A percentile compares a stretch with the other conserved stretches of the same genome.
phyloP scores from a whole-genome alignment of 37 sponge, comb jelly and placozoan genomes.

The Ephydatia muelleri region DNA sequence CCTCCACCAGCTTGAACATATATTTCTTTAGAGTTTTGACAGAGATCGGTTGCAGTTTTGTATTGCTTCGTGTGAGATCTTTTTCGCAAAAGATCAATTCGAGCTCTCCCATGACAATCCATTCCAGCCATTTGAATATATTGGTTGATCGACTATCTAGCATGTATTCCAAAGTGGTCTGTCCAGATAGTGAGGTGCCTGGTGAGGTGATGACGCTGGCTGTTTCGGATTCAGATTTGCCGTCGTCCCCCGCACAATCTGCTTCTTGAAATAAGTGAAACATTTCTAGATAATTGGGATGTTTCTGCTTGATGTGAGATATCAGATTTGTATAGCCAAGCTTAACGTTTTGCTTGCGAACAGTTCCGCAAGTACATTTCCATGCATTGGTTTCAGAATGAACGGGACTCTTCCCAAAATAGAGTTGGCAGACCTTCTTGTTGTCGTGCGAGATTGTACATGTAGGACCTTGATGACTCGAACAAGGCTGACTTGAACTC shows the following conservation, averaged over 20 bases:
- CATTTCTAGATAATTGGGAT: background rate
- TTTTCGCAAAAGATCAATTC: background rate
- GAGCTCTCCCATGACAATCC: conserved; percentile 1
- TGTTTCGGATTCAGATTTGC: background rate
- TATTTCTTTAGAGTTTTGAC: background rate
- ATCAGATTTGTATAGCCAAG: conserved; percentile 7
- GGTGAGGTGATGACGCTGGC: background rate
- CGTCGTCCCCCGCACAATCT: background rate
- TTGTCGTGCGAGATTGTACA: background rate
- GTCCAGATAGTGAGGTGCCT: background rate
- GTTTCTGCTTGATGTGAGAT: conserved; percentile 4
- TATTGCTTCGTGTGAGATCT: background rate
- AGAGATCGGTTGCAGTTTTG: background rate
- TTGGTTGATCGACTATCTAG: no score
- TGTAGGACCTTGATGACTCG: no score
- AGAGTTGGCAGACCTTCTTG: background rate
- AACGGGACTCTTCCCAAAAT: background rate
- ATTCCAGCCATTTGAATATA: conserved; percentile 16
- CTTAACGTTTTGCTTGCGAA: conserved; percentile 3
- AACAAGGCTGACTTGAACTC: no score
- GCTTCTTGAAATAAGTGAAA: background rate
- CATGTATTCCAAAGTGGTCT: background rate
- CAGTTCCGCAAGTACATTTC: background rate
- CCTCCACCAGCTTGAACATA: conserved; percentile 1
- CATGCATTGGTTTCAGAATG: background rate